These are phyloP conservation scores for Carduelis carduelis DNA, from an alignment of 2,797 vertebrate genomes.

Conservation along the genomic window DNA sequence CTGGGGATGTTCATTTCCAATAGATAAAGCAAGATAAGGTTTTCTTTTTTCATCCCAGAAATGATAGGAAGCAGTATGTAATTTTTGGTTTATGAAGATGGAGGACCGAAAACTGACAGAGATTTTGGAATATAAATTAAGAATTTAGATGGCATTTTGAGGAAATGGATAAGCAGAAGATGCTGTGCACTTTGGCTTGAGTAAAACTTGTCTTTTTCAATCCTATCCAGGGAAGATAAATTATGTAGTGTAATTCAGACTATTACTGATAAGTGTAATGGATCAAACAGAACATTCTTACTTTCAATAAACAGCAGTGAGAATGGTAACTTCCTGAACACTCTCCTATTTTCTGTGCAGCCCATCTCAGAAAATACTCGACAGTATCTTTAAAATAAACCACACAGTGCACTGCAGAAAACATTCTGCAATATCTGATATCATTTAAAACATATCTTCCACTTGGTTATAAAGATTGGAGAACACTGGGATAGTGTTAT, in stretches of 20 bases:
- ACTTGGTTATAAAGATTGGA: neutral
- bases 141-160: constrained; percentile 72
- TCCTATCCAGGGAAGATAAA: constrained; percentile 47
- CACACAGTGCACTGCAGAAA: neutral
- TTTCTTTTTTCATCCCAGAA: constrained; percentile 48
- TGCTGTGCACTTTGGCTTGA: neutral
- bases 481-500: neutral
- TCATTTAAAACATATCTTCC: neutral
- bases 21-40: constrained; percentile 47
- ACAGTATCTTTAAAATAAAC: constrained; percentile 39
- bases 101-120: constrained; percentile 30
- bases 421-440: neutral
- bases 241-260: constrained; percentile 50
- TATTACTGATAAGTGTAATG: constrained; percentile 69
- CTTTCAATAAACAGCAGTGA: constrained; percentile 23
- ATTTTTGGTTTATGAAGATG: constrained; percentile 59
- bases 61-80: constrained; percentile 20
- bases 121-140: constrained; percentile 65
- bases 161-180: constrained; percentile 62
- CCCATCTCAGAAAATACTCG: constrained; percentile 30
- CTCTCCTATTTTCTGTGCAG: constrained; percentile 27
- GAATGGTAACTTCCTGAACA: constrained; percentile 25
- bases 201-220: constrained; percentile 52
- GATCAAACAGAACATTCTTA: constrained; percentile 65
- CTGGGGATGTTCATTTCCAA: constrained; percentile 44